Base-by-base conservation (phyloP, 2,888 invertebrate genomes). In the Megamerina dolium region DNA sequence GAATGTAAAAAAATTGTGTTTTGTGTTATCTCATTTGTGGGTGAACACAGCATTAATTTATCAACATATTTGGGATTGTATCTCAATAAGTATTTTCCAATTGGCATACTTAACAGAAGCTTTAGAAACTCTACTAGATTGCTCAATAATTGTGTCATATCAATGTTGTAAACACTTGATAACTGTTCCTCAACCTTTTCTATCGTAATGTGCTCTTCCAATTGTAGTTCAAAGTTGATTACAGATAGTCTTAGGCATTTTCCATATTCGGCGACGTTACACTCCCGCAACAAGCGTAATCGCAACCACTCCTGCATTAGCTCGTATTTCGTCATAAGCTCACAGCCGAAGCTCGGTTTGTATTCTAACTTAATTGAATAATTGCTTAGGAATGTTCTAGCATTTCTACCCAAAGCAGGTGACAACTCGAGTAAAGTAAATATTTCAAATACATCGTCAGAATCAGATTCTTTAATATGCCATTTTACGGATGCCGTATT, bases 281-380 rank as follows among this genome's bases (percentile, higher is more conserved):
- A 13, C 2, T 18, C 14, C 16, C 45, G 18, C 1, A 59, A 37
- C 1, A 68, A 44, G 16, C 50, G 55, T 3, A 68, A 32, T 9
- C 57, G 58, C 2, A 69, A 36, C 70, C 68, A 69, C 13, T 59
- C 58, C 10, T 55, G 47, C 2, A 68, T 37, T 9, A 68, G 45
- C 40, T 61, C 63, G 37, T 57, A 62, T 33, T 67, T 66, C 12
- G 60, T 59, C 54, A 62, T 55, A 5, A 62, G 41, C 46, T 68
- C 68, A 43, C 63, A 64, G 1, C 68, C 68, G 41, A 64, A 66
- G n/a, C 55, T 45, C 0, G 68, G 53, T 41, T 68, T 68, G 32
- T 52, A 61, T 39, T 68, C 68, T 3, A 69, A 27, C 46, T 69
- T 68, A 3, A 68, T 43, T 0, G 57, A 43, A 5, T 57, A 51